phyloP scores from a whole-genome alignment of 2,113 vertebrate genomes.

The Chamaetylas fuelleborni region DNA sequence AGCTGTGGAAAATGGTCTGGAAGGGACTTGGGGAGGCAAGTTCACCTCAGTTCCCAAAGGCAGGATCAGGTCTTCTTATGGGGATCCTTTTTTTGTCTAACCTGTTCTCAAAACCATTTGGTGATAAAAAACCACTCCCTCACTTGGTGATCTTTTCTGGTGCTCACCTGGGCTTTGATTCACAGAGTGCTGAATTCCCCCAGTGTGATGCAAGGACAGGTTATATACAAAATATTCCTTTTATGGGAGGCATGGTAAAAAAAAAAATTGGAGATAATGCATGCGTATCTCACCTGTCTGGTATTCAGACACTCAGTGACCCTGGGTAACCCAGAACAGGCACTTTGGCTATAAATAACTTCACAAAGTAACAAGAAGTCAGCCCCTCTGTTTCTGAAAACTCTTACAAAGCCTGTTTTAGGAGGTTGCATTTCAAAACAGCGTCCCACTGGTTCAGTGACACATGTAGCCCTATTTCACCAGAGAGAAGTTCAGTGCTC shows the following conservation, averaged over 20 bases:
- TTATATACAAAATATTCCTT: conserved; percentile 34
- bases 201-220: background rate
- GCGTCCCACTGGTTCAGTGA: background rate
- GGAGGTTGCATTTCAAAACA: background rate
- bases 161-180: conserved; percentile 12
- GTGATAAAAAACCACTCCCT: background rate
- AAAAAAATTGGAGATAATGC: background rate
- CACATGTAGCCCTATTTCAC: background rate
- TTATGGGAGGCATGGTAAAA: background rate
- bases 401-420: background rate
- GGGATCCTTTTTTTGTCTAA: background rate
- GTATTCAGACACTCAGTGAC: conserved; percentile 45
- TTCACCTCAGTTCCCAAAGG: background rate
- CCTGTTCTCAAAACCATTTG: background rate
- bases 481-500: background rate
- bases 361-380: background rate
- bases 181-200: background rate
- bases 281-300: conserved; percentile 43
- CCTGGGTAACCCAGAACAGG: background rate
- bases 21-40: background rate
- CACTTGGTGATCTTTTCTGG: background rate
- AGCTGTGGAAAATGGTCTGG: background rate
- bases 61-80: background rate
- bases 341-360: conserved; percentile 17
- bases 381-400: conserved; percentile 8